Evolutionary conservation across 1,140 invertebrate species (phyloP), one percentile per base, ranked within the genome.

Genomic region (Tenebrio molitor): DNA sequence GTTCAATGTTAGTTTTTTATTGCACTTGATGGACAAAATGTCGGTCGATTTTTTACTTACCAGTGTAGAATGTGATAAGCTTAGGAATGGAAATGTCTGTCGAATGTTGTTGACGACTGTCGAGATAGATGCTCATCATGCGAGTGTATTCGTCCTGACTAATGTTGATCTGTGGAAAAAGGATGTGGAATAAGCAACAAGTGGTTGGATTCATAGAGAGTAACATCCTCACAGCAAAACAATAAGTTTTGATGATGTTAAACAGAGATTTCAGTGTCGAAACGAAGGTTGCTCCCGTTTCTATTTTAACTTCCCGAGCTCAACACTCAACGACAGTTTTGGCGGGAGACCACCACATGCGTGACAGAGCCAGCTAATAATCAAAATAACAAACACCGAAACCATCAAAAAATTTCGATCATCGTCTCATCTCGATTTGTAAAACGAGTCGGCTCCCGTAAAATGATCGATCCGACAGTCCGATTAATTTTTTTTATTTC

Each of bases 81-180:
- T 79, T 72, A 46, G 81, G 80, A 71, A 79, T 69, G 64, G 69
- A 64, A 50, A 46, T 15, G 21, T 77, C 42, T 25, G 33, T 53
- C 8, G 69, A 73, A 19, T 72, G 70, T 34, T 76, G 73, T 69
- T 46, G 50, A 23, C 75, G 33, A 33, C 17, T 41, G 16, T 76
- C 63, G n/a, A 82, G 72, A 69, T 79, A 82, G 17, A 66, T 63
- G 34, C 53, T 73, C 77, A 82, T 79, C 76, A 80, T 79, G 12
- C 68, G 71, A 12, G 76, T 76, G 62, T 82, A 82, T 65, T 82
- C 81, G 39, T 81, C 75, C 72, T 80, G 75, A 68, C 81, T 82
- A 16, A 82, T 79, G 71, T 82, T 82, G 44, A 80, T 78, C 81
- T 82, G 77, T 36, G 69, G 23, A 69, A 46, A 75, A 67, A 66